Evolutionary conservation across 2,888 invertebrate species (phyloP), one percentile per base, ranked within the genome.

Genomic region (Abrostola tripartita): DNA sequence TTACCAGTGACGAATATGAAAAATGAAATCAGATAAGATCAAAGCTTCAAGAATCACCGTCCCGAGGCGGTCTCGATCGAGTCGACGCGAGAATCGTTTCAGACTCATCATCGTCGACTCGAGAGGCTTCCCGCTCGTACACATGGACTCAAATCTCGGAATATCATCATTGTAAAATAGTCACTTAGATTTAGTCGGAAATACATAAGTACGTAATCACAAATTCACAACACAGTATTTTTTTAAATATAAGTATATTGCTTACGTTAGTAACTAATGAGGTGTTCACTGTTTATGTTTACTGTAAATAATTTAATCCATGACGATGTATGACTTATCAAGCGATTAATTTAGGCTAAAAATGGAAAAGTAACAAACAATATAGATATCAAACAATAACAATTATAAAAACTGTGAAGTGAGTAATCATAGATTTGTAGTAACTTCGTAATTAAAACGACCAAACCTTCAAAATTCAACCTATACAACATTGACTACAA

Each of bases 61-160:
- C 85, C 71, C 81, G 79, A 74, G 79, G 71, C 84, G 84, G 89
- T 84, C 92, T 93, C 93, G 79, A 93, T 89, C 93, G 88, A 75
- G 78, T 68, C 83, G 84, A 82, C 73, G 72, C 87, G 83, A 76
- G 85, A 90, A 81, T 85, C 83, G 65, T 65, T 65, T 35, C 35
- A 37, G 84, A 87, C 86, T 90, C 66, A 90, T 84, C 89, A 85
- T 81, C 71, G 75, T 72, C 84, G 77, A 76, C 73, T 72, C 89
- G 90, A 90, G 90, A 89, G 86, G 82, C 88, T 81, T 79, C 72
- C 83, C 79, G 72, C 76, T 64, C 76, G 76, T 61, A 65, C 65
- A 67, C 68, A 61, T 64, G 73, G 88, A 92, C 92, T 96, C 96
- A 94, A 95, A 71, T 95, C 96, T 95, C 96, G 96, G 95, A 88